phyloP scores from a whole-genome alignment of 2,888 invertebrate species.

The Drosophila barbarae region DNA sequence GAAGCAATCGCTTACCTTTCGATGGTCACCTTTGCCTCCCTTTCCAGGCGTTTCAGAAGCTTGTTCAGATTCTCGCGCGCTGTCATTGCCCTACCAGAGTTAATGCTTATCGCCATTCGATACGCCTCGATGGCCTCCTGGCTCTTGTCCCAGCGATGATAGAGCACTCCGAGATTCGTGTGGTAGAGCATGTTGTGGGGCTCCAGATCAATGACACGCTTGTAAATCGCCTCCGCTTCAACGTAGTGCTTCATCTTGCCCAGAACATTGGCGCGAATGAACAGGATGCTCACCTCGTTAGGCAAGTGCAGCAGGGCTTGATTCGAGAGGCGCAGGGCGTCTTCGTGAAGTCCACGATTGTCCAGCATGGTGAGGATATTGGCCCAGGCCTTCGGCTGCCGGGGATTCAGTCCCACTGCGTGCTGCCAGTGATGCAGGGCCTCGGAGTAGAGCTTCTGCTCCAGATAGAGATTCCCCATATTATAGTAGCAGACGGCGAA shows the following conservation, averaged over 20 bases:
- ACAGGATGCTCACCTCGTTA: constrained; percentile 88
- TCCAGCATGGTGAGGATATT: constrained; percentile 93
- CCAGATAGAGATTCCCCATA: constrained; percentile 95
- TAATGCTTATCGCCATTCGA: constrained; percentile 85
- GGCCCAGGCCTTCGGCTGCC: constrained; percentile 93
- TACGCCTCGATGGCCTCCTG: constrained; percentile 88
- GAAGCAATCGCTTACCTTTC: constrained; percentile 14
- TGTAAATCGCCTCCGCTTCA: constrained; percentile 90
- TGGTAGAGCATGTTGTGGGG: constrained; percentile 89
- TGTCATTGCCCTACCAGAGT: constrained; percentile 84
- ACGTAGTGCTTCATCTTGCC: constrained; percentile 89
- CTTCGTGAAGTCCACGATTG: constrained; percentile 85
- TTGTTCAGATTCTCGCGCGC: constrained; percentile 86
- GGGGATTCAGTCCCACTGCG: constrained; percentile 88
- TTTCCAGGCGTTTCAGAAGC: constrained; percentile 72
- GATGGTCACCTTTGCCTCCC: constrained; percentile 40
- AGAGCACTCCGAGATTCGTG: constrained; percentile 95
- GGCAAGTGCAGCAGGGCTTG: constrained; percentile 87
- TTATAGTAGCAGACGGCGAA: constrained; percentile 98
- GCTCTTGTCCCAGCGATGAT: constrained; percentile 93
- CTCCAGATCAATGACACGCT: constrained; percentile 85
- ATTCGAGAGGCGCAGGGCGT: constrained; percentile 86
- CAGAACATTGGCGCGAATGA: constrained; percentile 92
- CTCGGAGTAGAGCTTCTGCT: constrained; percentile 85
- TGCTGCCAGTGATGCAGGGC: constrained; percentile 91